Conservation (phyloP, 2,113 vertebrate genomes). For the Apeltes quadracus region DNA sequence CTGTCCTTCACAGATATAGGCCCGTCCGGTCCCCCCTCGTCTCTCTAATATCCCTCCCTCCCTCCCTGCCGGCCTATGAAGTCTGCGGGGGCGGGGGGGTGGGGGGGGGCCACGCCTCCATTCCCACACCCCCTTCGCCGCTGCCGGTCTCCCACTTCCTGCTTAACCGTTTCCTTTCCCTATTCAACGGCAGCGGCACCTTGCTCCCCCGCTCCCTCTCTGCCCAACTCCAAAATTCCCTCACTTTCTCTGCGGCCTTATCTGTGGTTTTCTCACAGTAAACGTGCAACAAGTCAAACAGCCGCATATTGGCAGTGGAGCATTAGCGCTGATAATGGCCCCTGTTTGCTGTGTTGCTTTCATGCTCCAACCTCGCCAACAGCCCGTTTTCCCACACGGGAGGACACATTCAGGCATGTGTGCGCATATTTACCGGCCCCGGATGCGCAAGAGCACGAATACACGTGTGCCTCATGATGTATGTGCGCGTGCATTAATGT, state of each 20-base stretch:
- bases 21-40: slow-evolving; percentile 10
- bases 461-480: slow-evolving; percentile 20
- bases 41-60: background rate
- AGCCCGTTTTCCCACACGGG: slow-evolving; percentile 65
- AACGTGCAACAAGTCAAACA: slow-evolving; percentile 60
- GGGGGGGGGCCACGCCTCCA: slow-evolving; percentile 67
- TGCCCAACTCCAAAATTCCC: slow-evolving; percentile 34
- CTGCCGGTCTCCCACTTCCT: slow-evolving; percentile 5
- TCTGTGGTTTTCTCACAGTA: slow-evolving; percentile 74
- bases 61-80: slow-evolving; percentile 33
- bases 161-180: slow-evolving; percentile 5
- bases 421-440: slow-evolving; percentile 23
- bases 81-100: slow-evolving; percentile 46
- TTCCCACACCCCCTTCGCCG: slow-evolving; percentile 54
- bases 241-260: slow-evolving; percentile 52
- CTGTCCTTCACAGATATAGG: background rate
- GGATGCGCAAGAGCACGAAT: slow-evolving; percentile 6
- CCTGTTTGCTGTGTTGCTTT: slow-evolving; percentile 64
- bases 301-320: slow-evolving; percentile 47
- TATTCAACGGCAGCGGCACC: slow-evolving; percentile 31
- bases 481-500: slow-evolving; percentile 35
- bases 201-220: slow-evolving; percentile 1
- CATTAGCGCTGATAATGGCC: slow-evolving; percentile 64
- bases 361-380: slow-evolving; percentile 60
- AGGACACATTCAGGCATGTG: slow-evolving; percentile 30